Percentiles rank a stretch among this genome's conserved stretches.
These are phyloP conservation scores for Scomber colias DNA, from an alignment of 2,113 vertebrate species.

Conservation along the genomic window DNA sequence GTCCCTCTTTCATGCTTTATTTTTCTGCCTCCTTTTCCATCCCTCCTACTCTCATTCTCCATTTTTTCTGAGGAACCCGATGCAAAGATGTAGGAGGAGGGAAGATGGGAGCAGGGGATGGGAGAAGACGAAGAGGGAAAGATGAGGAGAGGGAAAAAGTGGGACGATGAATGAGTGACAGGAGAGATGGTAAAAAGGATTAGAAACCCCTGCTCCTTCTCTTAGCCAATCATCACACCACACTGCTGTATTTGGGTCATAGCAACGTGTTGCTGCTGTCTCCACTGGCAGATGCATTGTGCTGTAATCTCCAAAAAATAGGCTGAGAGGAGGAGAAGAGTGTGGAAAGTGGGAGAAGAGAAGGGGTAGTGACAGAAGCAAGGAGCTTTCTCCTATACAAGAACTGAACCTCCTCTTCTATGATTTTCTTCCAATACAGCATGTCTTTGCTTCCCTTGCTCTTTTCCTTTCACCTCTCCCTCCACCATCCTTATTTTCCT, in stretches of 20 bases:
- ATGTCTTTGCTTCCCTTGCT: conserved; percentile 11
- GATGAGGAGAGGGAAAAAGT: conserved; percentile 13
- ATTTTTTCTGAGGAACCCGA: conserved; percentile 35
- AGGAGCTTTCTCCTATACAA: conserved; percentile 5
- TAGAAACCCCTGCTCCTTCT: conserved; percentile 50
- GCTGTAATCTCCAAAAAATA: conserved; percentile 80
- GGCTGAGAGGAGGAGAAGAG: conserved; percentile 55
- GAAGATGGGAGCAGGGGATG: conserved; percentile 6
- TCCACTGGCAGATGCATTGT: conserved; percentile 80
- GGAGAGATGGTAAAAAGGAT: not conserved
- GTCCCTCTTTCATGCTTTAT: conserved; percentile 29
- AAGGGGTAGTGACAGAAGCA: conserved; percentile 29
- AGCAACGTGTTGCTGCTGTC: conserved; percentile 78
- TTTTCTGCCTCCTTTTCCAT: conserved; percentile 37
- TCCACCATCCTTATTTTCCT: conserved; percentile 5
- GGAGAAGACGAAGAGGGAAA: conserved; percentile 2
- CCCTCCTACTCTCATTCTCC: conserved; percentile 1
- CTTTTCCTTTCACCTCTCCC: conserved; percentile 4
- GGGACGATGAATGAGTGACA: conserved; percentile 29
- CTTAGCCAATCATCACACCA: conserved; percentile 76
- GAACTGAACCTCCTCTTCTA: conserved; percentile 29
- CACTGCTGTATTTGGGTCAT: conserved; percentile 85
- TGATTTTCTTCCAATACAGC: conserved; percentile 8
- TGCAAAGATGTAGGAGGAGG: conserved; percentile 17
- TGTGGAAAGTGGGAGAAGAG: conserved; percentile 42